A percentile compares a stretch with the other conserved stretches of the same genome.
Evolutionary conservation across 2,797 vertebrate genomes (phyloP).

Genomic region (Gymnocypris eckloni): DNA sequence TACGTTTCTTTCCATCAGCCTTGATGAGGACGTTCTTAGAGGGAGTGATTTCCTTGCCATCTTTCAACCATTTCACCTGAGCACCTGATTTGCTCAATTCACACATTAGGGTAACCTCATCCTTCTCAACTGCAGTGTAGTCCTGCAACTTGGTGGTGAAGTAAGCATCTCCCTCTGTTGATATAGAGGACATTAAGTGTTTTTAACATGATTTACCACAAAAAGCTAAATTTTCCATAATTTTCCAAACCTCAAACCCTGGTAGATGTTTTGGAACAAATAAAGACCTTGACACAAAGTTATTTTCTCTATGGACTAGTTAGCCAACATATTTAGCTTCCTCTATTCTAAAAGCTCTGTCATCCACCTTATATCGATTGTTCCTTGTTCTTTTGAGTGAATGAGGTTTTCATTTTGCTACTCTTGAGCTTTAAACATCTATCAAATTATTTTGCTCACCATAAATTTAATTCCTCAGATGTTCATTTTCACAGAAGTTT

Average conservation of each 20-base stretch:
- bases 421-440: neutral
- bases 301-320: neutral
- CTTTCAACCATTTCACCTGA: slow-evolving; percentile 95
- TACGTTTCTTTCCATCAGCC: slow-evolving; percentile 90
- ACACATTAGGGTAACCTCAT: slow-evolving; percentile 91
- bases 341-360: neutral
- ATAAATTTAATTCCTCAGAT: neutral
- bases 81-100: slow-evolving; percentile 92
- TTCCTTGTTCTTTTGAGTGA: neutral
- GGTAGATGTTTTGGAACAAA: too few relatives aligned
- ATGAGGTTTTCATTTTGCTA: neutral
- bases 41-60: slow-evolving; percentile 90
- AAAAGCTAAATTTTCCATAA: neutral
- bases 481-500: neutral
- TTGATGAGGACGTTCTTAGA: slow-evolving; percentile 89
- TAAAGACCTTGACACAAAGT: neutral
- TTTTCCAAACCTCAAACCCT: too few relatives aligned
- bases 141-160: slow-evolving; percentile 95
- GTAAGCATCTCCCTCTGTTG: slow-evolving; percentile 94
- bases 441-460: neutral
- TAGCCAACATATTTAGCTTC: neutral
- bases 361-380: neutral
- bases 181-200: neutral
- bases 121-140: slow-evolving; percentile 94
- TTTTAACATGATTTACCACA: neutral